Percentiles rank a stretch among this genome's conserved stretches.
Conservation (phyloP, 2,888 invertebrate genomes). For the Synanthedon formicaeformis region DNA sequence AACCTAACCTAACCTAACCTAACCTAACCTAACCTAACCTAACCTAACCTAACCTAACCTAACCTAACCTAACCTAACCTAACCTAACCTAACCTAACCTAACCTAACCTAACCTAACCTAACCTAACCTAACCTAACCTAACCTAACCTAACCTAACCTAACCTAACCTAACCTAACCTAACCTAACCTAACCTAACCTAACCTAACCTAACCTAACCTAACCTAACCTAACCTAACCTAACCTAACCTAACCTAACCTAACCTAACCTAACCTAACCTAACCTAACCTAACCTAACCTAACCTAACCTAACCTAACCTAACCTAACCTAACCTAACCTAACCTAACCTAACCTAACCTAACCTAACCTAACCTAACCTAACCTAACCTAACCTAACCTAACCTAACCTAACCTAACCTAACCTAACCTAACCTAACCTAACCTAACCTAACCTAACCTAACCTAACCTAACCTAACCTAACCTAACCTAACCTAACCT, state of each 20-base stretch:
- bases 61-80: background rate
- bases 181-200: constrained; percentile 3
- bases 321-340: constrained; percentile 8
- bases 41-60: constrained; percentile 4
- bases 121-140: constrained; percentile 3
- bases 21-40: constrained; percentile 2
- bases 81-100: constrained; percentile 3
- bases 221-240: constrained; percentile 5
- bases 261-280: constrained; percentile 12
- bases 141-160: constrained; percentile 3
- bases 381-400: constrained; percentile 11
- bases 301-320: constrained; percentile 10
- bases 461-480: constrained; percentile 3
- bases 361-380: constrained; percentile 10
- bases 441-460: constrained; percentile 9
- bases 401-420: constrained; percentile 11
- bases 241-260: constrained; percentile 13
- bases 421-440: constrained; percentile 11
- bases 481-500: constrained; percentile 3
- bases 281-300: constrained; percentile 13
- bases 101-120: constrained; percentile 3
- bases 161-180: constrained; percentile 3
- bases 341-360: constrained; percentile 9
- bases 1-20: constrained; percentile 3
- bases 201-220: constrained; percentile 2